A percentile compares a stretch with the other conserved stretches of the same genome.
These are phyloP conservation scores for Gavialis gangeticus DNA, from an alignment of 2,113 vertebrate species.

Conservation along the genomic window DNA sequence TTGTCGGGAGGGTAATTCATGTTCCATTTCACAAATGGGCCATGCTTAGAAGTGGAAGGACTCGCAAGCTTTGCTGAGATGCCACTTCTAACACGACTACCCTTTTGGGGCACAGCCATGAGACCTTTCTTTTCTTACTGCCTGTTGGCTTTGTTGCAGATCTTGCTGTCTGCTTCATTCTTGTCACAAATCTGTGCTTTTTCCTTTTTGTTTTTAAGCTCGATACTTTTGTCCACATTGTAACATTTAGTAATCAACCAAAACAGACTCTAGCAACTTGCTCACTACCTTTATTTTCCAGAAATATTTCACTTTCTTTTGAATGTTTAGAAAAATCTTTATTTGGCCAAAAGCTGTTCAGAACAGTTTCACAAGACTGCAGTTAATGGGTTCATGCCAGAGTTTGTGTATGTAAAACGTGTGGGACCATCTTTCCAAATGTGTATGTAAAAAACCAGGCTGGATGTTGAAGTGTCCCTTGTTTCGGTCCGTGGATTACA, in stretches of 20 bases:
- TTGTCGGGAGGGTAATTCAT: background rate
- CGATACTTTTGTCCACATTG: no score
- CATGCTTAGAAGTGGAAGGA: background rate
- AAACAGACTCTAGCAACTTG: background rate
- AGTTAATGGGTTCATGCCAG: background rate
- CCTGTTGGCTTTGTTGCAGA: background rate
- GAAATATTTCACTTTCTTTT: background rate
- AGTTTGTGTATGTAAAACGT: background rate
- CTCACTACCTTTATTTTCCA: rapidly evolving
- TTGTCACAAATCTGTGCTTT: background rate
- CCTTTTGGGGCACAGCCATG: background rate
- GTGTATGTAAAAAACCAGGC: rapidly evolving
- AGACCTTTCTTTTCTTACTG: background rate
- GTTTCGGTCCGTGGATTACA: background rate
- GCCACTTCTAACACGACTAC: background rate
- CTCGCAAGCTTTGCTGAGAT: rapidly evolving
- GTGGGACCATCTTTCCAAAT: background rate
- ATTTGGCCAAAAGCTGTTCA: conserved; percentile 13
- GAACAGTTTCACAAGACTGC: conserved; percentile 2
- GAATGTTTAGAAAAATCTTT: background rate
- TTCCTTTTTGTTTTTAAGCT: rapidly evolving
- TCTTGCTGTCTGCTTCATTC: background rate
- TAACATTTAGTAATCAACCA: background rate
- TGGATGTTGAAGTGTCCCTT: background rate
- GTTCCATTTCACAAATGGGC: background rate